These are phyloP conservation scores for Poeciliopsis presidionis DNA, from an alignment of 2,797 vertebrate genomes.

Conservation along the genomic window DNA sequence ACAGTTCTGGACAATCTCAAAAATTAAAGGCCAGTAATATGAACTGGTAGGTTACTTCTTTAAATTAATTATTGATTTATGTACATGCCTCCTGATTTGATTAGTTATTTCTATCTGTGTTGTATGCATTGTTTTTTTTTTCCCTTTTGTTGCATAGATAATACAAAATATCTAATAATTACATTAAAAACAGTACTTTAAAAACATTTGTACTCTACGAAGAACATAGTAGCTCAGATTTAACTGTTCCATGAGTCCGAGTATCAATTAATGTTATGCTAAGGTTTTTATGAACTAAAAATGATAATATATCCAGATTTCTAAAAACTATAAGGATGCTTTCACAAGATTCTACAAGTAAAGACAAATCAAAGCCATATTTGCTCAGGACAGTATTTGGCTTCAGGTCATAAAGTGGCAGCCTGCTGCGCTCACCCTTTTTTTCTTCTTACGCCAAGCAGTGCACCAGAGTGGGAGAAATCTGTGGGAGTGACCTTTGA, in stretches of 20 bases:
- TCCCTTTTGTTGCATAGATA: no score
- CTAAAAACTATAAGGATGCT: background rate
- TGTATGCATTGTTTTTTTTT: no score
- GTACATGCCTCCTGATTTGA: no score
- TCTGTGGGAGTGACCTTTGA: constrained; percentile 76
- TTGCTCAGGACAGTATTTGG: constrained; percentile 59
- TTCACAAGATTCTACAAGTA: constrained; percentile 26
- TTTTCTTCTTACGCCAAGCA: constrained; percentile 44
- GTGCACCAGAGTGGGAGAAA: constrained; percentile 59
- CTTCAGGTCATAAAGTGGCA: constrained; percentile 39
- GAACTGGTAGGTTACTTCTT: no score
- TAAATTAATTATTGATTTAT: no score
- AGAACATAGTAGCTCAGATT: background rate
- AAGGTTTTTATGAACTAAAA: background rate
- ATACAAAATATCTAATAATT: no score
- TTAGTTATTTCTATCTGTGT: no score
- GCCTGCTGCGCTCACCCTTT: constrained; percentile 64
- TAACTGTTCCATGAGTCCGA: background rate
- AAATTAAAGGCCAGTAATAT: no score
- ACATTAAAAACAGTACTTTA: background rate
- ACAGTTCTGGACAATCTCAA: no score
- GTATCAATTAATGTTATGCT: background rate
- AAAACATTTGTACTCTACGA: background rate
- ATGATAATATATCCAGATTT: background rate
- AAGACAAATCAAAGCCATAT: constrained; percentile 58